Evolutionary conservation across 2,888 invertebrate species (phyloP), one percentile per base, ranked within the genome.

Genomic region (Oxycera nigricornis): DNA sequence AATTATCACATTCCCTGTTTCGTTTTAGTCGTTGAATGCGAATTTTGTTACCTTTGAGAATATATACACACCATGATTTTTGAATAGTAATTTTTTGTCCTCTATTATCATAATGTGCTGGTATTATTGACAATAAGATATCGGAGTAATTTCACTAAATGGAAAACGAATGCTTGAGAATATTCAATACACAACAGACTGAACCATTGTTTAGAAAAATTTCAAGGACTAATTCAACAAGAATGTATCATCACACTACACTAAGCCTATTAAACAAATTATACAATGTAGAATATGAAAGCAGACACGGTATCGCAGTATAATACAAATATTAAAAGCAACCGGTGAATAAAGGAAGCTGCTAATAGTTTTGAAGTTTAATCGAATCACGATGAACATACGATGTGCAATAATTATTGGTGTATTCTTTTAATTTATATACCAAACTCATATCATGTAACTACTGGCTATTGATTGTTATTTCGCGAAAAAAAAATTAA

Each of bases 111-210:
- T 50, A 68, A 26, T 68, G n/a, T 68, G 50, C 68, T 68, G 68
- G 68, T 68, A 68, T 68, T 50, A 39, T 28, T 68, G 68, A 68
- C 68, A 68, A 68, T 68, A 68, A 68, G 50, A 46, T 26, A 50
- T 50, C 26, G 22, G 41, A 67, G 24, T 50, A 50, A 28, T 50
- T 28, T 68, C 14, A 46, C 30, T 26, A 65, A 41, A 65, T 65
- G 41, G 14, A 20, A 55, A 65, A 65, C 30, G 11, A 61, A 20
- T 61, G 61, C 28, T 17, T 61, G 61, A 61, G n/a, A 57, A 14
- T 61, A 61, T 61, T 30, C 11, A 61, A 61, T 61, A 26, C 24
- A 4, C 7, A 55, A 24, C 9, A 20, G 52, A 55, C 22, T 55
- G 22, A 57, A 57, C 14, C 9, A 46, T n/a, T 46, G 46, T 2